These are phyloP conservation scores for Panonychus citri DNA, from an alignment of 1,140 invertebrate species.

Conservation along the genomic window DNA sequence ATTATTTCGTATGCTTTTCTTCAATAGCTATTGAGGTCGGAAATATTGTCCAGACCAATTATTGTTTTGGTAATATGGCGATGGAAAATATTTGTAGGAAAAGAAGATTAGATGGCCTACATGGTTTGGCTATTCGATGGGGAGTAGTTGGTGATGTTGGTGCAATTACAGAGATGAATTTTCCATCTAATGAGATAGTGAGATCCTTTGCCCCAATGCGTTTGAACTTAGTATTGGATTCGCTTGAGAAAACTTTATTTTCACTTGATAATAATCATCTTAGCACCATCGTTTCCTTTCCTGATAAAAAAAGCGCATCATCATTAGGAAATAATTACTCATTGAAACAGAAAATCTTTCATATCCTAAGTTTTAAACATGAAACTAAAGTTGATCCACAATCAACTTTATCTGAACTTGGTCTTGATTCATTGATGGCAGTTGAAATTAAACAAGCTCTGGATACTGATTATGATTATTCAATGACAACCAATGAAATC, in stretches of 20 bases:
- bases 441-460: conserved; percentile 56
- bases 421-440: conserved; percentile 90
- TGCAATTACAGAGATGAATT: conserved; percentile 54
- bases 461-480: conserved; percentile 33
- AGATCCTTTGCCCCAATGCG: conserved; percentile 76
- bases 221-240: conserved; percentile 57
- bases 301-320: conserved; percentile 39
- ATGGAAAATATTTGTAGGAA: conserved; percentile 85
- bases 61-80: conserved; percentile 78
- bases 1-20: conserved; percentile 87
- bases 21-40: conserved; percentile 80
- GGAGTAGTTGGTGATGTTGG: conserved; percentile 91
- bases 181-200: conserved; percentile 60
- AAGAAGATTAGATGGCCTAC: conserved; percentile 45
- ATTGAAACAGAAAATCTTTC: conserved; percentile 26
- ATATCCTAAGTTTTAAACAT: conserved; percentile 37
- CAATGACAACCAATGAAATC: conserved; percentile 66
- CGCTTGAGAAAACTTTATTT: conserved; percentile 47
- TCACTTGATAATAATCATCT: background rate
- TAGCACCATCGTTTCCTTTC: conserved; percentile 11
- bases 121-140: conserved; percentile 74
- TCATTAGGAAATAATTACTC: conserved; percentile 19
- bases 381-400: conserved; percentile 50
- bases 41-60: conserved; percentile 82
- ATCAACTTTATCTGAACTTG: conserved; percentile 60